Percentiles rank a stretch among this genome's conserved stretches.
Conservation (phyloP, 2,113 vertebrate species). For the Pterophyllum scalare region DNA sequence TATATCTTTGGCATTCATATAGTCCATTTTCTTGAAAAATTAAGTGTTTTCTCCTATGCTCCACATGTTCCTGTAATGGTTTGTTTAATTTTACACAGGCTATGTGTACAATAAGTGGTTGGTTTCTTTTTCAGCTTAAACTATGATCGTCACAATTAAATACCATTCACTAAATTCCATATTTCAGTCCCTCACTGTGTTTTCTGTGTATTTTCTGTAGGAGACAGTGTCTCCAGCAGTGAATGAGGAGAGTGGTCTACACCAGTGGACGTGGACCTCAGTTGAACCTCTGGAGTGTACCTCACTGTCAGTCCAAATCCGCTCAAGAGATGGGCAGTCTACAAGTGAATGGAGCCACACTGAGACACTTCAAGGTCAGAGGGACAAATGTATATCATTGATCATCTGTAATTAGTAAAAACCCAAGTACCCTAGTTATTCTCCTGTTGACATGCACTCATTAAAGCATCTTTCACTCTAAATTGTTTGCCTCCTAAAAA, state of each 20-base stretch:
- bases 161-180: neutral
- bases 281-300: constrained; percentile 78
- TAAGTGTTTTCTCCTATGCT: neutral
- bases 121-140: constrained; percentile 2
- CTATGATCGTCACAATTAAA: neutral
- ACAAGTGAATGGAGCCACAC: constrained; percentile 76
- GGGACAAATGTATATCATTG: neutral
- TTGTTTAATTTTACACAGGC: neutral
- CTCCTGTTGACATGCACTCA: neutral
- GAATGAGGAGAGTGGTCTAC: constrained; percentile 36
- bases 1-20: neutral
- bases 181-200: constrained; percentile 16
- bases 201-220: constrained; percentile 46
- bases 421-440: neutral
- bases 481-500: neutral
- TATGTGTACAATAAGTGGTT: neutral
- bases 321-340: constrained; percentile 66
- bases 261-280: constrained; percentile 78
- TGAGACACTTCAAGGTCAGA: constrained; percentile 61
- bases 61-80: neutral
- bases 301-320: constrained; percentile 72
- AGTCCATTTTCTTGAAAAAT: neutral
- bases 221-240: constrained; percentile 39
- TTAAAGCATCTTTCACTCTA: neutral
- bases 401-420: neutral